These are phyloP conservation scores for Carassius carassius DNA, from an alignment of 2,113 vertebrate species.

Conservation along the genomic window DNA sequence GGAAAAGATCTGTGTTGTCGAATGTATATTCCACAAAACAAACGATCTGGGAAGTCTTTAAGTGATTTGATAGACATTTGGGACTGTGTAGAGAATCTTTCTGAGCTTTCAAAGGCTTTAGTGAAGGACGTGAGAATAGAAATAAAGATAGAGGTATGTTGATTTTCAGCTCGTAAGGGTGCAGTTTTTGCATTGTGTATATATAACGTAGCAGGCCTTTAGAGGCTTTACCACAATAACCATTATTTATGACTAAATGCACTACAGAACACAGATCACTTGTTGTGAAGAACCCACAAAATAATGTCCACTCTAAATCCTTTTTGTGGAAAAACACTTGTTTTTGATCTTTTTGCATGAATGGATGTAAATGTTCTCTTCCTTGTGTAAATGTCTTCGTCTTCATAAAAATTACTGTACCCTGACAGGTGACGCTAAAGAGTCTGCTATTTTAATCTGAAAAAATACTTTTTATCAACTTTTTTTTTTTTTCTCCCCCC, in stretches of 20 bases:
- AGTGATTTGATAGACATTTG: not conserved
- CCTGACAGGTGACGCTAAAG: constrained; percentile 39
- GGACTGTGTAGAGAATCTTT: constrained; percentile 2
- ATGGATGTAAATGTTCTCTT: constrained; percentile 49
- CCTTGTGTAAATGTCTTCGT: constrained; percentile 43
- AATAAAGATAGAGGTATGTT: not conserved
- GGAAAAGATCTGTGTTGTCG: not conserved
- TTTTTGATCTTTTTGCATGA: constrained; percentile 51
- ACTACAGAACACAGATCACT: constrained; percentile 36
- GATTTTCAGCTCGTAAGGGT: constrained; percentile 22
- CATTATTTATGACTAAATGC: constrained; percentile 56
- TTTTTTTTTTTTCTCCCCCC: not conserved
- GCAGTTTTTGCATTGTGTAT: constrained; percentile 43
- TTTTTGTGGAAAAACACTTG: constrained; percentile 34
- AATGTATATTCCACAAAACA: not conserved
- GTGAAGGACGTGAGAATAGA: not conserved
- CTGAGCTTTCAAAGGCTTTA: not conserved
- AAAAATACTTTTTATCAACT: not conserved
- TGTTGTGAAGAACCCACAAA: constrained; percentile 39
- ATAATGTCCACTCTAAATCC: constrained; percentile 28
- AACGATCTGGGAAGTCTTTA: not conserved
- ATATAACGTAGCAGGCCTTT: constrained; percentile 48
- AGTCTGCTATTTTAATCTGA: constrained; percentile 9
- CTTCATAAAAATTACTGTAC: constrained; percentile 26
- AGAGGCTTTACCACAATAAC: constrained; percentile 47